These are phyloP conservation scores for Dendrophyllia cribrosa DNA, from an alignment of 64 coral and sea anemone species.

Conservation along the genomic window DNA sequence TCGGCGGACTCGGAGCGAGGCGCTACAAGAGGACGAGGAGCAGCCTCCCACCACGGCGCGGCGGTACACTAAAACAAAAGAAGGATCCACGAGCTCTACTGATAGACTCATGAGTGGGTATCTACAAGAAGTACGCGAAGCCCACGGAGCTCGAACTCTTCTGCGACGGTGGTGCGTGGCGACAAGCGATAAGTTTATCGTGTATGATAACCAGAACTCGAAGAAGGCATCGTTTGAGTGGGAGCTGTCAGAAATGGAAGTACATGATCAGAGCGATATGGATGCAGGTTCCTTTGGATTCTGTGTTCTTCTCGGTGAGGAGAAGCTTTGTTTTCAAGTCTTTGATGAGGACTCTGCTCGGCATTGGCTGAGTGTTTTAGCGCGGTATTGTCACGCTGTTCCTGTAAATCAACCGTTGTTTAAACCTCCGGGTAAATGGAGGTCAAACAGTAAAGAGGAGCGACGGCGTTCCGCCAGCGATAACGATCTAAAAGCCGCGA, in stretches of 20 bases:
- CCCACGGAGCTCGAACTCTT: constrained; percentile 29
- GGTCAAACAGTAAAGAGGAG: neutral
- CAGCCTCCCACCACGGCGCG: neutral
- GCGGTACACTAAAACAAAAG: constrained; percentile 15
- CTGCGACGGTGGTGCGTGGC: constrained; percentile 80
- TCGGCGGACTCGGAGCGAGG: constrained; percentile 72
- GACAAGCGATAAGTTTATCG: constrained; percentile 81
- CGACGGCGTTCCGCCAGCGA: constrained; percentile 59
- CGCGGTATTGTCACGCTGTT: constrained; percentile 67
- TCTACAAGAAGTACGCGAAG: constrained; percentile 77
- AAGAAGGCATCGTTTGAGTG: constrained; percentile 63
- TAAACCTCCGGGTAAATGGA: constrained; percentile 10
- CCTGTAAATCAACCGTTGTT: constrained; percentile 21
- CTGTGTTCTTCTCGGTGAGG: constrained; percentile 21
- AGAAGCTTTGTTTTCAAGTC: constrained; percentile 39
- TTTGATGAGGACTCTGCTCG: constrained; percentile 49
- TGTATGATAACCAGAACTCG: constrained; percentile 69
- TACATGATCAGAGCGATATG: constrained; percentile 50
- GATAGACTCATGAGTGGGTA: constrained; percentile 86
- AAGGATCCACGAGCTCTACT: constrained; percentile 56
- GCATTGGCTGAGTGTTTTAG: constrained; percentile 82
- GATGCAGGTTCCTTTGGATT: constrained; percentile 62
- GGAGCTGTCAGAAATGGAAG: constrained; percentile 47
- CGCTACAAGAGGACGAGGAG: constrained; percentile 37
- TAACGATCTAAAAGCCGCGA: constrained; percentile 67